Evolutionary conservation across 2,888 invertebrate genomes (phyloP).

Genomic region (Himalopsyche japonica): DNA sequence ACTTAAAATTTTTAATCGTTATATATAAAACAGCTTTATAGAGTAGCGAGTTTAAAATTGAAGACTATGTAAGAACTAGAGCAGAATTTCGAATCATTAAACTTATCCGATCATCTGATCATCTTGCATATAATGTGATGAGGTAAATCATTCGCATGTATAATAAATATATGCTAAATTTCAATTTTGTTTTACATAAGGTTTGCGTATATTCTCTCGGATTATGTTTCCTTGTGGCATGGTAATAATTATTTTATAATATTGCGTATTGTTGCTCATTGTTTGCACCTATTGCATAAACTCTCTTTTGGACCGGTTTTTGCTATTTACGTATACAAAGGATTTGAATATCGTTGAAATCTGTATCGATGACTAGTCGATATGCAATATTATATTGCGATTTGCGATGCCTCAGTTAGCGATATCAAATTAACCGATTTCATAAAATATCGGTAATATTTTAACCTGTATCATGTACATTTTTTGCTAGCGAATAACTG

Average conservation of each 20-base stretch:
- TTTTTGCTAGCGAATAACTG: too few relatives aligned
- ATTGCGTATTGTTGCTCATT: background rate
- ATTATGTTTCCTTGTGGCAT: background rate
- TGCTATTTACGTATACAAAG: background rate
- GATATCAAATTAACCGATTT: too few relatives aligned
- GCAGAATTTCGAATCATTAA: background rate
- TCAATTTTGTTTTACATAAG: background rate
- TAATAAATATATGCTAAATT: background rate
- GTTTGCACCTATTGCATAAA: background rate
- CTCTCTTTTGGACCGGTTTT: background rate
- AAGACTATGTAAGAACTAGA: background rate
- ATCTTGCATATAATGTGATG: background rate
- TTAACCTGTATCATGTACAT: too few relatives aligned
- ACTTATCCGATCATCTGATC: background rate
- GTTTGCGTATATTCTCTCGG: background rate
- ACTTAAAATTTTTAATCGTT: too few relatives aligned
- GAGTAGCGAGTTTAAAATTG: too few relatives aligned
- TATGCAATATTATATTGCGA: background rate
- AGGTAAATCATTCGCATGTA: background rate
- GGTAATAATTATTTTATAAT: background rate
- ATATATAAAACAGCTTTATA: too few relatives aligned
- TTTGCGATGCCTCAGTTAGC: background rate
- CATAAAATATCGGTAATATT: too few relatives aligned
- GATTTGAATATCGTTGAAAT: background rate
- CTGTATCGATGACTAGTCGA: background rate